phyloP scores from a whole-genome alignment of 2,113 vertebrate genomes.

The Tachycineta bicolor region DNA sequence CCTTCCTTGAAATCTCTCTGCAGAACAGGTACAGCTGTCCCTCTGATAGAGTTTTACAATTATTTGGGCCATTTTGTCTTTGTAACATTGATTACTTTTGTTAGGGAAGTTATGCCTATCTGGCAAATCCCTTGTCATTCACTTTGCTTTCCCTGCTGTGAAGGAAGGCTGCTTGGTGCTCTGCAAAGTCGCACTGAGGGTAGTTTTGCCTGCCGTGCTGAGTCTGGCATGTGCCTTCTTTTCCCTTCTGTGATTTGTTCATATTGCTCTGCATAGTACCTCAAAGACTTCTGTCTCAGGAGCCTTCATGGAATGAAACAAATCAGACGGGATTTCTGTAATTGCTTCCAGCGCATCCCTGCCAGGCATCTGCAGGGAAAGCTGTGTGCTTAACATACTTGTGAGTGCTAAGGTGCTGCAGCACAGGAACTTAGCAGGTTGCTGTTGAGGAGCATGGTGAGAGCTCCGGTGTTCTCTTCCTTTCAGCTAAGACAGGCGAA shows the following conservation, averaged over 20 bases:
- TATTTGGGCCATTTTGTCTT: background rate
- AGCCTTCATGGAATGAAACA: background rate
- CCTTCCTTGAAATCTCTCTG: background rate
- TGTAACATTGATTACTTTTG: background rate
- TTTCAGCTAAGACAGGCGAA: slow-evolving; percentile 81
- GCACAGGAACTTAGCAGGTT: background rate
- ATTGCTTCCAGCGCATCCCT: background rate
- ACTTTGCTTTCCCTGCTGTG: background rate
- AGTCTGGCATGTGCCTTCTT: background rate
- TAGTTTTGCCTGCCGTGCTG: background rate
- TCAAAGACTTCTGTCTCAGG: background rate
- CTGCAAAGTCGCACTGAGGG: background rate
- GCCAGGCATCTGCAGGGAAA: background rate
- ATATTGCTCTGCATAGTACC: background rate
- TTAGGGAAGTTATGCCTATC: background rate
- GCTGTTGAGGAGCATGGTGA: background rate
- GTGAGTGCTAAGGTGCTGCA: background rate
- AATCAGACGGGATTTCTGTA: accelerated
- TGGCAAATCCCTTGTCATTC: background rate
- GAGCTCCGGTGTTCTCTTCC: slow-evolving; percentile 34
- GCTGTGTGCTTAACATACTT: background rate
- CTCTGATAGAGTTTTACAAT: background rate
- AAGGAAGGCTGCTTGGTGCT: background rate
- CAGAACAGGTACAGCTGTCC: background rate
- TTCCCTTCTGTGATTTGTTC: background rate